These are phyloP conservation scores for Periophthalmus modestus DNA, from an alignment of 2,113 vertebrate genomes.

Conservation along the genomic window DNA sequence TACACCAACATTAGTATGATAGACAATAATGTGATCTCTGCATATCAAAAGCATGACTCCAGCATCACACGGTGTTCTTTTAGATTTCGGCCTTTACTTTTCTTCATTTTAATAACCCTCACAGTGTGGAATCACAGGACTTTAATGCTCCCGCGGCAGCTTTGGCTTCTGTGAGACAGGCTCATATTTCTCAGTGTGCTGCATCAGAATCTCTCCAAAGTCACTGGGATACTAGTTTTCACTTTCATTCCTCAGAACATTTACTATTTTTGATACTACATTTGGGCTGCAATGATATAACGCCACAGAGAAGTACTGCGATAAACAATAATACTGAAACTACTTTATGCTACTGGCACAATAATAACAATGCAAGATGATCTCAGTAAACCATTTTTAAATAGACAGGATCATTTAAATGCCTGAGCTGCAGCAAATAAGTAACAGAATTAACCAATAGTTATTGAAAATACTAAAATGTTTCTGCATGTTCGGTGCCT, in stretches of 20 bases:
- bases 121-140: background rate
- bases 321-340: too few relatives aligned
- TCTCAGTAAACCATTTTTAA: too few relatives aligned
- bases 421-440: too few relatives aligned
- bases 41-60: background rate
- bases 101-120: conserved; percentile 20
- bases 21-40: background rate
- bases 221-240: conserved; percentile 15
- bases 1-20: too few relatives aligned
- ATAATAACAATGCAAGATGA: too few relatives aligned
- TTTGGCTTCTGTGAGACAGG: conserved; percentile 2
- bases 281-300: too few relatives aligned
- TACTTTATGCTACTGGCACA: too few relatives aligned
- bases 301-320: too few relatives aligned
- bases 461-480: background rate
- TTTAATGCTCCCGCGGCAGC: background rate
- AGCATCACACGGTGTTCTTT: background rate
- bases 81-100: background rate
- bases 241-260: background rate
- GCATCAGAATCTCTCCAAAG: conserved; percentile 13
- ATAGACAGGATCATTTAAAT: too few relatives aligned
- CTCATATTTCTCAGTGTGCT: conserved; percentile 1
- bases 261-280: background rate
- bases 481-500: conserved; percentile 48
- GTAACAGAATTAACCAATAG: too few relatives aligned